These are phyloP conservation scores for Neodiprion pinetum DNA, from an alignment of 1,140 invertebrate genomes.

Conservation along the genomic window DNA sequence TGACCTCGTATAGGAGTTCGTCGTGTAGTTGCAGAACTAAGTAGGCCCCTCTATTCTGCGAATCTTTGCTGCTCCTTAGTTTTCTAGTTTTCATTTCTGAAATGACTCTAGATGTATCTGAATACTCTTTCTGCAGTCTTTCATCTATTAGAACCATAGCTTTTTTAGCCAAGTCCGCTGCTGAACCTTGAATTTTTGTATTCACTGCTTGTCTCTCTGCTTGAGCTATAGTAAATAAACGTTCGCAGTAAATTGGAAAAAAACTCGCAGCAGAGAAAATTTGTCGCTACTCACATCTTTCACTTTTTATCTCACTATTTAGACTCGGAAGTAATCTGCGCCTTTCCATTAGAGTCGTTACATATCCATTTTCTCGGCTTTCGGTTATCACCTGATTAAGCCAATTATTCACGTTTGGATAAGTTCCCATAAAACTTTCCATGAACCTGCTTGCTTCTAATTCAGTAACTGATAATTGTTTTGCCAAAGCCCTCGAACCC, in stretches of 20 bases:
- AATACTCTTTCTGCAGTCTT: slow-evolving; percentile 55
- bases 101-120: slow-evolving; percentile 47
- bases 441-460: slow-evolving; percentile 82
- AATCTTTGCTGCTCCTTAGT: slow-evolving; percentile 46
- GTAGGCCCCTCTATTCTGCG: slow-evolving; percentile 58
- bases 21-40: slow-evolving; percentile 94
- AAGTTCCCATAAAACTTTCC: slow-evolving; percentile 83
- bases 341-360: slow-evolving; percentile 83
- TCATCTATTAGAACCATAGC: slow-evolving; percentile 85
- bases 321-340: slow-evolving; percentile 83
- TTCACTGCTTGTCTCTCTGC: slow-evolving; percentile 97
- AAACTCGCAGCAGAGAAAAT: slow-evolving; percentile 33
- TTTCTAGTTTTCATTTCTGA: slow-evolving; percentile 37
- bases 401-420: slow-evolving; percentile 77
- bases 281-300: slow-evolving; percentile 64
- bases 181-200: slow-evolving; percentile 94
- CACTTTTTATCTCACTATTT: slow-evolving; percentile 66
- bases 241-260: slow-evolving; percentile 16
- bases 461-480: slow-evolving; percentile 81
- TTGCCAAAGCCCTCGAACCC: slow-evolving; percentile 83
- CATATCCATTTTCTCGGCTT: slow-evolving; percentile 77
- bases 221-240: slow-evolving; percentile 66
- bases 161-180: slow-evolving; percentile 91
- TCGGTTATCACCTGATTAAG: slow-evolving; percentile 71
- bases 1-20: slow-evolving; percentile 94